Conservation (phyloP, 2,797 vertebrate species). For the Sebastes taczanowskii region DNA sequence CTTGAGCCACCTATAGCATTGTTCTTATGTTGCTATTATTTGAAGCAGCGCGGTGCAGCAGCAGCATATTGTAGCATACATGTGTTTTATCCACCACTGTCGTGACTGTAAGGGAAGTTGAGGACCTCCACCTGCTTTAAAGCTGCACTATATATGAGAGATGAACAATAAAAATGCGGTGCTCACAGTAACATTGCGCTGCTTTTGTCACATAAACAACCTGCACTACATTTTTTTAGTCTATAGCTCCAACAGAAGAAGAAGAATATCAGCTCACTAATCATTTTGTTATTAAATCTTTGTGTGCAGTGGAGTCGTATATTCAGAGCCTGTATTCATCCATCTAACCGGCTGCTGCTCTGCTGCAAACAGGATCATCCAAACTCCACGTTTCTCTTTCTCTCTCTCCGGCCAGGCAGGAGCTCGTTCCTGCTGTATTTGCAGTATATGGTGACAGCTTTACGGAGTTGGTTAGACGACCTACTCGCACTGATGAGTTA, state of each 20-base stretch:
- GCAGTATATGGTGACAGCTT: conserved; percentile 81
- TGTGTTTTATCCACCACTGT: background rate
- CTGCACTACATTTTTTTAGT: background rate
- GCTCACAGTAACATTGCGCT: background rate
- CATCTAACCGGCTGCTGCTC: conserved; percentile 11
- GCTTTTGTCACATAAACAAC: conserved; percentile 31
- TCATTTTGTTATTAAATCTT: conserved; percentile 23
- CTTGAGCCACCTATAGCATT: background rate
- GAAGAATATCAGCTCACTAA: background rate
- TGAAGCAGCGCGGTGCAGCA: background rate
- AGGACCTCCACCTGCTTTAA: conserved; percentile 43
- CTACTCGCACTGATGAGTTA: conserved; percentile 71
- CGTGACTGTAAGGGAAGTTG: conserved; percentile 36
- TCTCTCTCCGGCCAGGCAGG: conserved; percentile 39
- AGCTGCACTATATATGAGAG: conserved; percentile 11
- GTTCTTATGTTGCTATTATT: background rate
- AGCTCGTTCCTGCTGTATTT: conserved; percentile 78
- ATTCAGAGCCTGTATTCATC: background rate
- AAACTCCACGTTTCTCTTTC: conserved; percentile 55
- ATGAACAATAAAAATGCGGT: conserved; percentile 26
- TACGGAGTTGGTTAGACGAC: conserved; percentile 73
- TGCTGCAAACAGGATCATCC: conserved; percentile 41
- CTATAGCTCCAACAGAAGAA: background rate
- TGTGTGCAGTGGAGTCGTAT: background rate
- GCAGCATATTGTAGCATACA: background rate